Evolutionary conservation across 2,113 vertebrate genomes (phyloP).

Genomic region (Agapornis roseicollis): DNA sequence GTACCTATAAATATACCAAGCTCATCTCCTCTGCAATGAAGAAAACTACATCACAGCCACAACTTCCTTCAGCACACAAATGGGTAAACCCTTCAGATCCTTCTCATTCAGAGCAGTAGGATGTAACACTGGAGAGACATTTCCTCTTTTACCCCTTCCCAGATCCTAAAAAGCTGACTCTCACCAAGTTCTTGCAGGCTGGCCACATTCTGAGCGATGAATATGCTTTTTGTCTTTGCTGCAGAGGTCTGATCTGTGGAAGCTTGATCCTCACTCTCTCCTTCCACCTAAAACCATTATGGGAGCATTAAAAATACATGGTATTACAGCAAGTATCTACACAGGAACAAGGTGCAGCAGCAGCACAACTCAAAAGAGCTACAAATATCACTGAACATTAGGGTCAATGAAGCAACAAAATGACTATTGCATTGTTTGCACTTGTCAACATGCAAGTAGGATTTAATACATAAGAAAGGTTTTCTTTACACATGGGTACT

Average conservation of each 20-base stretch:
- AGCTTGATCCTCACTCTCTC: conserved; percentile 87
- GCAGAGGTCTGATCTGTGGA: conserved; percentile 87
- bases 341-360: neutral
- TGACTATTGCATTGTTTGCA: neutral
- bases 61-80: neutral
- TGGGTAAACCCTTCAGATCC: neutral
- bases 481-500: neutral
- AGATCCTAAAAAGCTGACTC: conserved; percentile 11
- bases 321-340: neutral
- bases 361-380: neutral
- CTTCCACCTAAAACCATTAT: conserved; percentile 80
- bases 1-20: neutral
- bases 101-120: neutral
- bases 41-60: neutral
- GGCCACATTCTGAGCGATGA: conserved; percentile 96
- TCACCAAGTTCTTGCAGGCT: conserved; percentile 97
- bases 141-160: neutral
- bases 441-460: neutral
- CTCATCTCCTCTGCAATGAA: neutral
- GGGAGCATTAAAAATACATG: neutral
- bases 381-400: neutral
- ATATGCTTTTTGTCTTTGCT: conserved; percentile 93
- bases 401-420: neutral
- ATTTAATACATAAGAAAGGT: neutral
- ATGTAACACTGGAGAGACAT: neutral